These are phyloP conservation scores for Petrophora chlorosata DNA, from an alignment of 2,888 invertebrate genomes.

Conservation along the genomic window DNA sequence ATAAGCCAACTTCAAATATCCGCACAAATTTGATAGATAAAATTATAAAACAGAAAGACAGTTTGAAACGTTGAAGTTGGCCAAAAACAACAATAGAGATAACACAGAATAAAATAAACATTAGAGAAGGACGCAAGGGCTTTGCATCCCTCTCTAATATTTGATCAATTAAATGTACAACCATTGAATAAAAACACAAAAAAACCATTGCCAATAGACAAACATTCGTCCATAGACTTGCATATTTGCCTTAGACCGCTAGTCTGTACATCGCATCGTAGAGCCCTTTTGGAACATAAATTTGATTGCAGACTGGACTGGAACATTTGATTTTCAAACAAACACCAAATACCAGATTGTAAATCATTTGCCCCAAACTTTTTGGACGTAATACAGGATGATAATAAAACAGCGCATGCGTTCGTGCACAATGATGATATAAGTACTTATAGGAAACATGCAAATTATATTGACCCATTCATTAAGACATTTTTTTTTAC, in stretches of 20 bases:
- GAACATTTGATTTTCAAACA: neutral
- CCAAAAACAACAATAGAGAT: neutral
- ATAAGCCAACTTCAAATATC: conserved; percentile 12
- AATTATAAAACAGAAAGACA: neutral
- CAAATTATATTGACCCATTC: conserved; percentile 59
- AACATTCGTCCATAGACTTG: neutral
- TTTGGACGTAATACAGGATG: conserved; percentile 25
- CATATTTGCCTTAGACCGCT: neutral
- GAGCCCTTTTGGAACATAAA: conserved; percentile 15
- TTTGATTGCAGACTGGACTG: neutral
- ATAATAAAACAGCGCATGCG: conserved; percentile 64
- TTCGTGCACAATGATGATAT: conserved; percentile 53
- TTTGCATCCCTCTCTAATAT: conserved; percentile 3
- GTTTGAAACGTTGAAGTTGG: conserved; percentile 7
- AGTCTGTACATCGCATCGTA: neutral
- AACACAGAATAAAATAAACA: conserved; percentile 7
- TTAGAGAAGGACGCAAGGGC: conserved; percentile 5
- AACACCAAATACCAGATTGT: conserved; percentile 13
- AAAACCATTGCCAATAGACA: neutral
- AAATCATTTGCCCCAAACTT: conserved; percentile 19
- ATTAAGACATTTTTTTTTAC: conserved; percentile 38
- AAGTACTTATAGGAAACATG: conserved; percentile 58
- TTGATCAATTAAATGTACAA: conserved; percentile 7
- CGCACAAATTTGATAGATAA: neutral
- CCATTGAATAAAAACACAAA: neutral